Conservation (phyloP, 2,113 vertebrate species). For the Odontesthes bonariensis region DNA sequence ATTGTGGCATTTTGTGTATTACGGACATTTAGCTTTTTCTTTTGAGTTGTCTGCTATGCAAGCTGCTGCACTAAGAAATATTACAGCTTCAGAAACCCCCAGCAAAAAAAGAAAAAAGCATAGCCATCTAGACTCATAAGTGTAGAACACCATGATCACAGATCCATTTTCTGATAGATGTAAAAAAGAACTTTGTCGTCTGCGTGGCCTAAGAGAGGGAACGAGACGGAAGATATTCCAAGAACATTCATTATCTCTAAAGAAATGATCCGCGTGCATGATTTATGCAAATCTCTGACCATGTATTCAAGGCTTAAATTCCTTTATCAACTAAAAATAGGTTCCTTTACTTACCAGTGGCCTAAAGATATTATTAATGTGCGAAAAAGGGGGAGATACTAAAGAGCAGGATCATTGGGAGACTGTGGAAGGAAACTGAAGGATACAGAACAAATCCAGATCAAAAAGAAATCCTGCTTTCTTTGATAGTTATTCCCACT, state of each 20-base stretch:
- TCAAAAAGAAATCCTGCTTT: slow-evolving; percentile 58
- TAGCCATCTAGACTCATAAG: slow-evolving; percentile 11
- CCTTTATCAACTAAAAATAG: slow-evolving; percentile 77
- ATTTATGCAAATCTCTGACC: slow-evolving; percentile 82
- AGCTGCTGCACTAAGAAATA: slow-evolving; percentile 23
- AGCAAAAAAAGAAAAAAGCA: slow-evolving; percentile 4
- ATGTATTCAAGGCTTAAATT: slow-evolving; percentile 73
- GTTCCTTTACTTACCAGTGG: slow-evolving; percentile 58
- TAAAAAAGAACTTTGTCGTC: slow-evolving; percentile 44
- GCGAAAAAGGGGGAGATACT: slow-evolving; percentile 37
- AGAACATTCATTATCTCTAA: slow-evolving; percentile 79
- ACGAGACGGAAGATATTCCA: slow-evolving; percentile 67
- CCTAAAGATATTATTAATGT: slow-evolving; percentile 76
- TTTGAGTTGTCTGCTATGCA: slow-evolving; percentile 34
- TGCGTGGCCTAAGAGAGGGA: slow-evolving; percentile 54
- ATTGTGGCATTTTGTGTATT: slow-evolving; percentile 26
- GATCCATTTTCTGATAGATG: slow-evolving; percentile 75
- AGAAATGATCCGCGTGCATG: slow-evolving; percentile 72
- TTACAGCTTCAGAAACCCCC: slow-evolving; percentile 1
- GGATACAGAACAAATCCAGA: slow-evolving; percentile 59
- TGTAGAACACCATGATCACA: slow-evolving; percentile 42
- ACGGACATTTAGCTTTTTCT: slow-evolving; percentile 30
- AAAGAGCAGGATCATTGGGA: slow-evolving; percentile 48
- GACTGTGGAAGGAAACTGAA: slow-evolving; percentile 44
- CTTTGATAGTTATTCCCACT: slow-evolving; percentile 59